phyloP scores from a whole-genome alignment of 1,140 invertebrate species.

The Meloidogyne chitwoodi region DNA sequence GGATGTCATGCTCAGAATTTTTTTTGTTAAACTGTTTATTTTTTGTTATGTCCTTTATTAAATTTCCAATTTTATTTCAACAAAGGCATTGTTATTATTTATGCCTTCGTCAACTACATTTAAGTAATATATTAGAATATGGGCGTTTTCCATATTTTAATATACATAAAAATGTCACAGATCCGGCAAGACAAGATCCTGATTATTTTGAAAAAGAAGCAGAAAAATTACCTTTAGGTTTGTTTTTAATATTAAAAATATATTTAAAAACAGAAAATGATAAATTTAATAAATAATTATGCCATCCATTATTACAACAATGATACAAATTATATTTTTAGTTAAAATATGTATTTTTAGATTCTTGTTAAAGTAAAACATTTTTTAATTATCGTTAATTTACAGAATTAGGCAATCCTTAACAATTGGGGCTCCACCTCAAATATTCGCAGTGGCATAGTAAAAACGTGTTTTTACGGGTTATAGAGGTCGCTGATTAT shows the following conservation, averaged over 20 bases:
- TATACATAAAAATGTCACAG: slow-evolving; percentile 55
- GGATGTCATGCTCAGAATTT: no score
- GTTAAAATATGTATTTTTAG: no score
- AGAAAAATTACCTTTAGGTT: slow-evolving; percentile 48
- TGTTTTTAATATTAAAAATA: neutral
- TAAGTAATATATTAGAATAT: neutral
- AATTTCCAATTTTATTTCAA: neutral
- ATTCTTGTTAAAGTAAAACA: no score
- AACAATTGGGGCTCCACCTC: no score
- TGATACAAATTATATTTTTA: no score
- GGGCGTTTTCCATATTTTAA: slow-evolving; percentile 31
- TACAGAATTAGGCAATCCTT: no score
- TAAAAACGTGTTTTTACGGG: no score
- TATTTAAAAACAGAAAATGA: neutral
- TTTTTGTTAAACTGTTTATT: neutral
- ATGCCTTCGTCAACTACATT: neutral
- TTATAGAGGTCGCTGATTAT: no score
- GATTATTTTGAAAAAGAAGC: slow-evolving; percentile 58
- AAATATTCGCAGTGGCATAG: no score
- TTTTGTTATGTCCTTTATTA: neutral
- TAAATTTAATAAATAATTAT: no score
- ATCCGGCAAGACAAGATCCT: slow-evolving; percentile 51
- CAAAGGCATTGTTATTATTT: neutral
- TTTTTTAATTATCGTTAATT: no score
- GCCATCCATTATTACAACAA: no score